phyloP scores from a whole-genome alignment of 2,113 vertebrate genomes.

The Laticauda colubrina region DNA sequence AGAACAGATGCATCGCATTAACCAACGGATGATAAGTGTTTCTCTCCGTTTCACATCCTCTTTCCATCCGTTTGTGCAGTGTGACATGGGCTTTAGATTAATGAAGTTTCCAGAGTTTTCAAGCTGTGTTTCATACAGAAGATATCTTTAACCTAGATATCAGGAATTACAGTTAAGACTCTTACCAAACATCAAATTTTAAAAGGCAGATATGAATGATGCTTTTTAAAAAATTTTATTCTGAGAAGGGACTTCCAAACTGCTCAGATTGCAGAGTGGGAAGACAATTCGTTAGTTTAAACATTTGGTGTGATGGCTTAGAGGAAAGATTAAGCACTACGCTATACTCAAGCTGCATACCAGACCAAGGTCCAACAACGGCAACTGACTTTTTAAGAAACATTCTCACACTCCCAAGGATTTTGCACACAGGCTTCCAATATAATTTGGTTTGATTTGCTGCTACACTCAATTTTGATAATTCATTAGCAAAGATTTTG shows the following conservation, averaged over 20 bases:
- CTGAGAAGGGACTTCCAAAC: neutral
- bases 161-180: neutral
- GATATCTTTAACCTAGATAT: neutral
- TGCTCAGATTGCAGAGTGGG: too few species aligned
- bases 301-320: neutral
- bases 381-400: neutral
- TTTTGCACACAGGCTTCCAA: too few species aligned
- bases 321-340: neutral
- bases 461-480: neutral
- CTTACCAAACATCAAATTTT: too few species aligned
- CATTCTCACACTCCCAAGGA: neutral
- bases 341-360: neutral
- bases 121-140: neutral
- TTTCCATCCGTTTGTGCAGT: too few species aligned
- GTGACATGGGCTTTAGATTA: too few species aligned
- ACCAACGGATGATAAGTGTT: too few species aligned
- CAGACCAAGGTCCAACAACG: neutral
- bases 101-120: neutral
- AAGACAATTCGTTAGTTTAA: neutral
- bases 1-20: too few species aligned
- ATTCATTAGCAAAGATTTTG: neutral
- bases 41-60: too few species aligned
- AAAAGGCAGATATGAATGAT: neutral
- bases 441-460: neutral
- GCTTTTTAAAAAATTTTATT: neutral